phyloP scores from a whole-genome alignment of 37 sponge, comb jelly and placozoan species.

The Diacarnus erythraeanus region DNA sequence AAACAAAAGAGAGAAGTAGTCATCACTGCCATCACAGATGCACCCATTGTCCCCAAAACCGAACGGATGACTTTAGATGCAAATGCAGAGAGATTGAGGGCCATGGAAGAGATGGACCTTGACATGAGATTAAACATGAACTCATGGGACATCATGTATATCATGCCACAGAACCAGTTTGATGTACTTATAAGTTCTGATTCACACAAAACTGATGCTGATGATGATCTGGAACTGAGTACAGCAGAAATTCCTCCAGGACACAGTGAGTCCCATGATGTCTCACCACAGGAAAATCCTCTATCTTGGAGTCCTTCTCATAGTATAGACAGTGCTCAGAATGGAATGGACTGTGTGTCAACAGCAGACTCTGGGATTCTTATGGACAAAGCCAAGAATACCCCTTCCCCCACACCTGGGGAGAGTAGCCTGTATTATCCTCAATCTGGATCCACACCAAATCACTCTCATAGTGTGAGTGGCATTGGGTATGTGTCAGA shows the following conservation, averaged over 20 bases:
- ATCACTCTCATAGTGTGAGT: constrained; percentile 25
- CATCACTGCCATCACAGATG: neutral
- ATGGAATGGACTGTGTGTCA: constrained; percentile 3
- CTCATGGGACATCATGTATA: constrained; percentile 21
- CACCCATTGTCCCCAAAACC: neutral
- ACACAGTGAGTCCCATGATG: neutral
- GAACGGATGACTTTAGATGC: neutral
- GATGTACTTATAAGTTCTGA: constrained; percentile 12
- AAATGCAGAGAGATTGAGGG: constrained; percentile 5
- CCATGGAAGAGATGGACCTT: neutral
- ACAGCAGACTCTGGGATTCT: constrained; percentile 27
- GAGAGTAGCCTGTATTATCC: neutral
- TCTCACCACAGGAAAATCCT: neutral
- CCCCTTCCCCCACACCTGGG: neutral
- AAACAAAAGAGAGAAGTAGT: constrained; percentile 6
- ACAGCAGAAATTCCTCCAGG: neutral
- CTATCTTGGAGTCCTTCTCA: neutral
- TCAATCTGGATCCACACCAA: neutral
- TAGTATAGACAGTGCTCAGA: neutral
- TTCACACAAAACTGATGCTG: neutral
- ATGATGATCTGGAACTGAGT: neutral
- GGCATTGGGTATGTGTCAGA: constrained; percentile 16
- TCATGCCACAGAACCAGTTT: constrained; percentile 35
- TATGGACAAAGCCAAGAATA: constrained; percentile 7
- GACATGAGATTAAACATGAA: constrained; percentile 14